Conservation (phyloP, 1,140 invertebrate species). For the Drosophila insularis region DNA sequence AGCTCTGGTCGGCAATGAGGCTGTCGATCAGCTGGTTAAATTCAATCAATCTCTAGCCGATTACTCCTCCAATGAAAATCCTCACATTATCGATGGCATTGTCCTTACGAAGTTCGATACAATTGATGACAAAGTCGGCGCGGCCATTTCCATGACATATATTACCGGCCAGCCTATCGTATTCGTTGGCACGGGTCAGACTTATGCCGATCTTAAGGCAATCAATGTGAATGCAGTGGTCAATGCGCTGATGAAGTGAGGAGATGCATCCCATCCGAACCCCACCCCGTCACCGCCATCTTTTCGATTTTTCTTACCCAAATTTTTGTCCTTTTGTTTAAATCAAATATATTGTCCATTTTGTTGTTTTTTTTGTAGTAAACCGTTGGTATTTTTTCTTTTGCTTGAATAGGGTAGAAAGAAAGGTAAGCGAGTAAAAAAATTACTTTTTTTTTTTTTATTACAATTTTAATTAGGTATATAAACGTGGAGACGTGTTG, state of each 20-base stretch:
- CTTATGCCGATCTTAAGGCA: constrained; percentile 98
- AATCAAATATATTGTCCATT: constrained; percentile 28
- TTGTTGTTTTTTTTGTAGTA: constrained; percentile 40
- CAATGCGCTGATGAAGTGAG: constrained; percentile 96
- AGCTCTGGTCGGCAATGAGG: constrained; percentile 99
- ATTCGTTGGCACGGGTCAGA: constrained; percentile 99
- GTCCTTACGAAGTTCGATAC: constrained; percentile 99
- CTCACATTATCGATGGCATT: constrained; percentile 98
- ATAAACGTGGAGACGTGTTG: constrained; percentile 32
- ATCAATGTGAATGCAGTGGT: constrained; percentile 99
- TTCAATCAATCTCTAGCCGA: constrained; percentile 98
- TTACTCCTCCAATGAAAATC: constrained; percentile 91
- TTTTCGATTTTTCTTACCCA: constrained; percentile 10
- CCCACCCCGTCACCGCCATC: background rate
- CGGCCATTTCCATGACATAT: constrained; percentile 99
- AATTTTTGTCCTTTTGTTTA: constrained; percentile 33
- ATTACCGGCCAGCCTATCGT: constrained; percentile 99
- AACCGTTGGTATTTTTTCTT: background rate
- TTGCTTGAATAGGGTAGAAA: background rate
- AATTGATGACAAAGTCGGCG: constrained; percentile 99
- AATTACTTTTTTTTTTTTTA: constrained; percentile 23
- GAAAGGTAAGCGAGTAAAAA: background rate
- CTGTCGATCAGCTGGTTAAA: constrained; percentile 99
- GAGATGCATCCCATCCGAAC: background rate
- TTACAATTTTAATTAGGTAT: constrained; percentile 33